Conservation (phyloP, 2,113 vertebrate species). For the Heteronetta atricapilla region DNA sequence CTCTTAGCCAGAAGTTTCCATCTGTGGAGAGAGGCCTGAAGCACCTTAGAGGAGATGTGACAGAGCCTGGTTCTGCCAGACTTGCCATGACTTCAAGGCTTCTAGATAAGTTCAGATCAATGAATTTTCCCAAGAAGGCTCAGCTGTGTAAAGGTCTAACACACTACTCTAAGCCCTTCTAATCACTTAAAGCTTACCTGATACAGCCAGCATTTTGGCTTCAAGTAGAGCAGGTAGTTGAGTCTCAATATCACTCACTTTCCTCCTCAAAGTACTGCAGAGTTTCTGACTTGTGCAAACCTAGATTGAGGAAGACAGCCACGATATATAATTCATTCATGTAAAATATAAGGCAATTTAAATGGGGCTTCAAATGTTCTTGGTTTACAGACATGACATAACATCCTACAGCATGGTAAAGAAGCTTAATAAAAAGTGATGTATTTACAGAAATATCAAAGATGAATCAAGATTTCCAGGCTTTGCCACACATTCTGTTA, state of each 20-base stretch:
- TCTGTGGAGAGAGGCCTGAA: rapidly evolving
- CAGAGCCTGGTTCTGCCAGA: rapidly evolving
- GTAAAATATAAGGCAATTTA: constrained; percentile 42
- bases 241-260: constrained; percentile 85
- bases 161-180: neutral
- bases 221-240: constrained; percentile 87
- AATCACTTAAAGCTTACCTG: constrained; percentile 73
- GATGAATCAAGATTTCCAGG: neutral
- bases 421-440: constrained; percentile 48
- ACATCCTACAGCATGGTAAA: constrained; percentile 36
- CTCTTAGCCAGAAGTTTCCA: neutral
- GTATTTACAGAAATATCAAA: constrained; percentile 7
- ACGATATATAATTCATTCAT: constrained; percentile 15
- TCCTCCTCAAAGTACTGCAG: constrained; percentile 83
- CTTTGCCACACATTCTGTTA: neutral
- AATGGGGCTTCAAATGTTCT: constrained; percentile 41
- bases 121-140: neutral
- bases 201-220: constrained; percentile 86
- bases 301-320: constrained; percentile 74
- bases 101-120: neutral
- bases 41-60: neutral
- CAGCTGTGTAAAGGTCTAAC: neutral
- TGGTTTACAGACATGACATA: constrained; percentile 45
- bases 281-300: constrained; percentile 86
- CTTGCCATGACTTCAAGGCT: neutral